phyloP scores from a whole-genome alignment of 2,113 vertebrate species.

The Eolophus roseicapilla region DNA sequence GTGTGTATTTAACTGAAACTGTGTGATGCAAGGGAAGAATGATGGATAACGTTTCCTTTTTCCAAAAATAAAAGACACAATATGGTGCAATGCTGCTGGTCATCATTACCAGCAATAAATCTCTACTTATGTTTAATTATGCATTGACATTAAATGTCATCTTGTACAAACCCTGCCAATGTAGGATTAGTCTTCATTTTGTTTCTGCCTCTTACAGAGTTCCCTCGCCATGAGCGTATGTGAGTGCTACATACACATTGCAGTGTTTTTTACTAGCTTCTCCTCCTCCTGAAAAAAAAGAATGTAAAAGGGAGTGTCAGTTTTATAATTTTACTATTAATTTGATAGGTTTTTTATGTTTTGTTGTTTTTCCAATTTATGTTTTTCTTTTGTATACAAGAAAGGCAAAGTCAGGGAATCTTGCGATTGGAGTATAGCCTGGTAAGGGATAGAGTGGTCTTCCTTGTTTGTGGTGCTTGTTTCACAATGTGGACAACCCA shows the following conservation, averaged over 20 bases:
- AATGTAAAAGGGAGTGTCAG: not conserved
- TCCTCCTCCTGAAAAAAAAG: not conserved
- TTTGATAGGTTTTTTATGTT: not conserved
- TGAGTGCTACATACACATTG: not conserved
- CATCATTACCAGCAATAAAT: not conserved
- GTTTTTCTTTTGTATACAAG: not conserved
- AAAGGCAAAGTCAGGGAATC: not conserved
- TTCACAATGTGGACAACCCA: not conserved
- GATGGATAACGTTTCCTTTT: not conserved
- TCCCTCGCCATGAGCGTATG: accelerated
- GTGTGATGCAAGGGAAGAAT: not conserved
- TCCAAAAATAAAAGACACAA: not conserved
- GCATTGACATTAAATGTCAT: not conserved
- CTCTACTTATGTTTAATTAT: not conserved
- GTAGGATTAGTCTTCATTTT: not conserved
- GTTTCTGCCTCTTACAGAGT: not conserved
- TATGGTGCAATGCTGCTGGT: not conserved
- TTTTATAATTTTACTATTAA: not conserved
- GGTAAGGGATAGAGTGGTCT: not conserved
- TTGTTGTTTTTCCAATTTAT: not conserved
- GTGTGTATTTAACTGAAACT: not conserved
- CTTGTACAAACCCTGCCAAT: not conserved
- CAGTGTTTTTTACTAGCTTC: not conserved
- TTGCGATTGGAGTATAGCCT: not conserved
- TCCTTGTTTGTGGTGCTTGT: not conserved